Base-by-base conservation (phyloP, 1,140 invertebrate genomes). In the Drosophila miranda region DNA sequence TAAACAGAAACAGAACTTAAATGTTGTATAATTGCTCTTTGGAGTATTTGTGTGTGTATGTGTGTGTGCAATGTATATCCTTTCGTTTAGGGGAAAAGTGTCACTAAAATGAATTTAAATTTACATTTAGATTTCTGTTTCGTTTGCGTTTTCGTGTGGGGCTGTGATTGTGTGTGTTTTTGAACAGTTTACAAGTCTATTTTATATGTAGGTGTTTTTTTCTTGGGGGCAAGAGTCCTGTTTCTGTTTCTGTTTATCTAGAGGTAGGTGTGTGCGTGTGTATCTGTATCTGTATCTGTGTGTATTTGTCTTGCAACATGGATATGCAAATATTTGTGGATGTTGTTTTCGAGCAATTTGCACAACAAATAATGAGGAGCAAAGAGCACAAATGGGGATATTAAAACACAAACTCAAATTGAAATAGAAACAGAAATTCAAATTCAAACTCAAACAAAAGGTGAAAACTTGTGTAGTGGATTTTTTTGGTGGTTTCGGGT, bases 341-440 rank as follows among this genome's bases (percentile, higher is more conserved):
- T 67, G 53, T 66, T 71, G 66, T 46, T 19, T 23, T 66, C 81
- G 81, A 86, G 81, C 81, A 84, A 77, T 86, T 84, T 86, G 73
- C 73, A 86, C 81, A 81, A 86, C 81, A 86, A 86, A 86, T 87
- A 86, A 86, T 62, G 54, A 49, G 38, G 78, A 82, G 78, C 56
- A 81, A 74, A 71, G 34, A 13, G 3, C 34, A 38, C 34, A 38
- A 38, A 38, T 13, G 34, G 34, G 34, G 34, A 38, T 38, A 38
- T 38, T 38, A 38, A 38, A 38, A 38, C 34, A 2, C 28, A 30
- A 68, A 67, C 62, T 49, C 50, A 68, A 68, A 54, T 30, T 23
- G 60, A 53, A 45, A 60, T 48, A 8, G 8, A 9, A 52, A 60
- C 58, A 4, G 38, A 13, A n/a, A 62, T 38, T 45, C n/a, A 51